phyloP scores from a whole-genome alignment of 2,113 vertebrate genomes.

The Hydrochoerus hydrochaeris region DNA sequence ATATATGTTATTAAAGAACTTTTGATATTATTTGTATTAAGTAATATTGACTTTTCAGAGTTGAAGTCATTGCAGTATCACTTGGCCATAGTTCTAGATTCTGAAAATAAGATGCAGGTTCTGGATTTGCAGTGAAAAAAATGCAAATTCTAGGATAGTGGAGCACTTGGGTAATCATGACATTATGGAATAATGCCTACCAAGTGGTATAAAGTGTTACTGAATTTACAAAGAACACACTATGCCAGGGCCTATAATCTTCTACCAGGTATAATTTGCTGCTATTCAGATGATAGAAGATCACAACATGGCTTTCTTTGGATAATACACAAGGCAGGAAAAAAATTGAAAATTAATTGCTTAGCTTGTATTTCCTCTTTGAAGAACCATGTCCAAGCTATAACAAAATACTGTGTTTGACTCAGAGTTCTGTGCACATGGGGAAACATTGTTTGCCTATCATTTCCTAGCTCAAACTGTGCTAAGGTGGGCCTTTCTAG shows the following conservation, averaged over 20 bases:
- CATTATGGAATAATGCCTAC: background rate
- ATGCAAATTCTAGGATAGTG: background rate
- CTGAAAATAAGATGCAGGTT: constrained; percentile 16
- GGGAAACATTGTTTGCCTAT: background rate
- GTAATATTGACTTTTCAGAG: constrained; percentile 4
- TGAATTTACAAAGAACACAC: background rate
- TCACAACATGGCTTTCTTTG: background rate
- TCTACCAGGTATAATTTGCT: background rate
- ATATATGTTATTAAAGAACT: background rate
- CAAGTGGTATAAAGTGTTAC: background rate
- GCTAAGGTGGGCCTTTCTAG: background rate
- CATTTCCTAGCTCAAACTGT: background rate
- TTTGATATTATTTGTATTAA: constrained; percentile 31
- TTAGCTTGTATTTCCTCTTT: constrained; percentile 47
- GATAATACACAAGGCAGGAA: background rate
- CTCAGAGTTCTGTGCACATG: background rate
- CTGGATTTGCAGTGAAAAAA: constrained; percentile 17
- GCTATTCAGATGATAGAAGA: background rate
- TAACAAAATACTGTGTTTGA: background rate
- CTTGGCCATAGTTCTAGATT: background rate
- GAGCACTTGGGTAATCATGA: background rate
- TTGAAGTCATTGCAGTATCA: background rate
- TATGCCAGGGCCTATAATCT: background rate
- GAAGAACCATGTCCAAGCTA: background rate
- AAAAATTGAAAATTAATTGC: constrained; percentile 49